Evolutionary conservation across 2,888 invertebrate species (phyloP), one percentile per base, ranked within the genome.

Genomic region (Eucera pruinosa): DNA sequence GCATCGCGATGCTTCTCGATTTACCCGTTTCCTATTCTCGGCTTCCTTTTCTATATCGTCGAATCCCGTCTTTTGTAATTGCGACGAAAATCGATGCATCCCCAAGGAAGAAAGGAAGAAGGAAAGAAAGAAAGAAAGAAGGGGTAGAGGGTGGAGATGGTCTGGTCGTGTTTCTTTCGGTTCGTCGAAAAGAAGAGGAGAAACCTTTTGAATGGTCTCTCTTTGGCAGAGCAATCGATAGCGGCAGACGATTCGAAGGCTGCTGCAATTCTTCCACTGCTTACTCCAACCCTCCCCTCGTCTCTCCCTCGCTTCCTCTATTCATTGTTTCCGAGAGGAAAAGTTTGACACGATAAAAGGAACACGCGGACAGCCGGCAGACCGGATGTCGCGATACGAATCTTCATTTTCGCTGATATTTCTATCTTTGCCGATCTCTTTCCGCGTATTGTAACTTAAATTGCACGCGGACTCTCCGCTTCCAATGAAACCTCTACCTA

Each of bases 141-240:
- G n/a, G n/a, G n/a, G n/a, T n/a, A n/a, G n/a, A n/a, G n/a, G n/a
- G n/a, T n/a, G n/a, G n/a, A n/a, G n/a, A n/a, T n/a, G n/a, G n/a
- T n/a, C n/a, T n/a, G n/a, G n/a, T n/a, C 13, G 18, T 36, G 36
- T 55, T 47, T 55, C 33, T 43, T 43, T n/a, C 64, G 15, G 20
- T 41, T 57, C 23, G 11, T 41, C 25, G 41, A n/a, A n/a, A n/a
- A 0, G 27, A 30, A 5, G 11, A 39, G 20, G 11, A 25, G 30
- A 30, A 3, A 39, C 45, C 36, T 39, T 48, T 67, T n/a, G 25
- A 67, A 58, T 58, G 11, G 47, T 36, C 39, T 18, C 45, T 33
- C 36, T 57, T 27, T 20, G 47, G 3, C 20, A 13, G 18, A 18
- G 48, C 48, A 57, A 67, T 67, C 67, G 67, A 67, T 67, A 58